Percentiles rank a stretch among this genome's conserved stretches.
These are phyloP conservation scores for Chiridota heheva DNA, from an alignment of 35 echinoderm and acorn worm genomes.

Conservation along the genomic window DNA sequence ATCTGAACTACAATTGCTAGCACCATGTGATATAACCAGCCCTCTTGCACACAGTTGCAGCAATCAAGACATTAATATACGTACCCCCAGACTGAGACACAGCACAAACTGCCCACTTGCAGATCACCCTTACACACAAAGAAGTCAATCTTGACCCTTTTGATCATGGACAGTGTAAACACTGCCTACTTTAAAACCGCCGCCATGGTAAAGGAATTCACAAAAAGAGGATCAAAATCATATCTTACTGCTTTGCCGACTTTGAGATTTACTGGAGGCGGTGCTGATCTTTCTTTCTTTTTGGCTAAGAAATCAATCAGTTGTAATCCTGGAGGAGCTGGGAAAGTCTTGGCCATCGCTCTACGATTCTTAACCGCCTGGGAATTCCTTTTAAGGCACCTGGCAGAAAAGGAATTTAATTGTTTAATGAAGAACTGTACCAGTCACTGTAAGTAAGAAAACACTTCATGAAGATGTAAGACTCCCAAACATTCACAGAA, in stretches of 20 bases:
- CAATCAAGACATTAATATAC: no score
- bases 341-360: constrained; percentile 57
- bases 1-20: no score
- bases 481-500: no score
- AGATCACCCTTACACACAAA: not conserved
- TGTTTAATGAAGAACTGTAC: not conserved
- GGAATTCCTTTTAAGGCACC: constrained; percentile 85
- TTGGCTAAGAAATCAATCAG: constrained; percentile 88
- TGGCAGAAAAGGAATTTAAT: not conserved
- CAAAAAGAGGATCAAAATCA: not conserved
- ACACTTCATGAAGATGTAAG: not conserved
- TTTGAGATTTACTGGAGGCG: constrained; percentile 86
- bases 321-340: constrained; percentile 68
- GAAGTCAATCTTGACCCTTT: no score
- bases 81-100: no score
- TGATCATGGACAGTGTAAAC: no score
- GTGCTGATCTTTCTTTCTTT: constrained; percentile 60
- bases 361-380: constrained; percentile 65
- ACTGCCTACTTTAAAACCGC: no score
- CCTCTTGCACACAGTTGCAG: no score
- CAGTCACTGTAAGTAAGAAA: not conserved
- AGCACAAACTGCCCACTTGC: no score
- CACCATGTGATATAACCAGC: no score
- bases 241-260: constrained; percentile 90
- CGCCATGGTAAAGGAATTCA: not conserved